A percentile compares a stretch with the other conserved stretches of the same genome.
Conservation (phyloP, 2,113 vertebrate species). For the Mastomys natalensis region DNA sequence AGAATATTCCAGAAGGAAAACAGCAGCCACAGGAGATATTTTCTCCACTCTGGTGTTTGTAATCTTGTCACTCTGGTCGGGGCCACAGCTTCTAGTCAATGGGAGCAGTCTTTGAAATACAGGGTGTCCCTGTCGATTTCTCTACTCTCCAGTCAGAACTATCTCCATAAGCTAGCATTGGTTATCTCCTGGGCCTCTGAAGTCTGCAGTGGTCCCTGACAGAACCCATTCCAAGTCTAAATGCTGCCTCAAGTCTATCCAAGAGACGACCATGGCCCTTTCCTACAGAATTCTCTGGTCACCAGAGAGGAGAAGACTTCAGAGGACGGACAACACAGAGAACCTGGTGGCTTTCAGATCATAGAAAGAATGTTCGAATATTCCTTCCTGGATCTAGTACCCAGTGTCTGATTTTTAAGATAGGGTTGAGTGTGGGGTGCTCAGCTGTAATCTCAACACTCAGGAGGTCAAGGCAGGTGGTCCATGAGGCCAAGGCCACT, state of each 20-base stretch:
- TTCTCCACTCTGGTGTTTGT: conserved; percentile 49
- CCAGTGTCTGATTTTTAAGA: too few species aligned
- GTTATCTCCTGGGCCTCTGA: background rate
- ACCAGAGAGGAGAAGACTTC: background rate
- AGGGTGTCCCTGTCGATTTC: background rate
- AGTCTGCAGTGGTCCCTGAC: background rate
- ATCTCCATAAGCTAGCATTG: fast-evolving
- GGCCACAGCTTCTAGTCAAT: conserved; percentile 25
- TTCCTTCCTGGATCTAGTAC: background rate
- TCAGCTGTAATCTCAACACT: background rate
- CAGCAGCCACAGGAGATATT: background rate
- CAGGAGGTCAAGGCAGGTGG: background rate
- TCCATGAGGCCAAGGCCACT: background rate
- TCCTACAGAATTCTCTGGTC: background rate
- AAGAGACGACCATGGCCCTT: fast-evolving
- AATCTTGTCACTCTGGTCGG: conserved; percentile 57
- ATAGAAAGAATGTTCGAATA: background rate
- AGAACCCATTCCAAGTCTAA: background rate
- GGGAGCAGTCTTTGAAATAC: background rate
- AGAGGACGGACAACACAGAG: fast-evolving
- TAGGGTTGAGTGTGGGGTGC: background rate
- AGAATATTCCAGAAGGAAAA: conserved; percentile 55
- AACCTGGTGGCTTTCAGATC: background rate
- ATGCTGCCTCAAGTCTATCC: background rate
- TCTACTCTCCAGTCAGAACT: background rate